Base-by-base conservation (phyloP, 2,888 invertebrate genomes). In the Acrobasis suavella region DNA sequence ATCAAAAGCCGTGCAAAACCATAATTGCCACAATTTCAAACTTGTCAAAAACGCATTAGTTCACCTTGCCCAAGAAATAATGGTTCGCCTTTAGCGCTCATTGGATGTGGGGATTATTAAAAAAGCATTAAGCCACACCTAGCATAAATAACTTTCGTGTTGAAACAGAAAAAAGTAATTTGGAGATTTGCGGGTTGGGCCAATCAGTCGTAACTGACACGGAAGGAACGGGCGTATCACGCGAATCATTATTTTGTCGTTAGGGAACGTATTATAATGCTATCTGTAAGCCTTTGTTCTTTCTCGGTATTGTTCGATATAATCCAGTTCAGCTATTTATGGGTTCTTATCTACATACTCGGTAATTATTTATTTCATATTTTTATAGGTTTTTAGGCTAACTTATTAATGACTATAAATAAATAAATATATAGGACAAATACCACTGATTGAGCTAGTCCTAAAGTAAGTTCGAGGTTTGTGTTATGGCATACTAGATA, bases 31-130 rank as follows among this genome's bases (percentile, higher is more conserved):
- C 86, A 89, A 91, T 92, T 91, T 85, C 81, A 81, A 88, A 91
- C 91, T 91, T 91, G 91, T 91, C 91, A 92, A 91, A 92, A 91
- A 86, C 87, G 84, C 89, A 92, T 92, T 91, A 91, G 89, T 83
- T 82, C 79, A 80, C 82, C 83, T 84, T 80, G 80, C 80, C 71
- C 69, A 72, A 75, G 80, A 80, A 83, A 80, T 83, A 83, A 87
- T 87, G 85, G 79, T 76, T 75, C 77, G 88, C 86, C 88, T 85
- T 85, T 79, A 85, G 86, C 86, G 83, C 79, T 82, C 85, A 88
- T 87, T 89, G 89, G 89, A 81, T 77, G 81, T 76, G 75, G 77
- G 86, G 86, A 91, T 92, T 91, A 92, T 92, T 92, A 91, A 91
- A 92, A 91, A 89, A 80, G 74, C 91, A 91, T 92, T 92, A 91